A percentile compares a stretch with the other conserved stretches of the same genome.
These are phyloP conservation scores for Pissodes strobi DNA, from an alignment of 1,140 invertebrate genomes.

Conservation along the genomic window DNA sequence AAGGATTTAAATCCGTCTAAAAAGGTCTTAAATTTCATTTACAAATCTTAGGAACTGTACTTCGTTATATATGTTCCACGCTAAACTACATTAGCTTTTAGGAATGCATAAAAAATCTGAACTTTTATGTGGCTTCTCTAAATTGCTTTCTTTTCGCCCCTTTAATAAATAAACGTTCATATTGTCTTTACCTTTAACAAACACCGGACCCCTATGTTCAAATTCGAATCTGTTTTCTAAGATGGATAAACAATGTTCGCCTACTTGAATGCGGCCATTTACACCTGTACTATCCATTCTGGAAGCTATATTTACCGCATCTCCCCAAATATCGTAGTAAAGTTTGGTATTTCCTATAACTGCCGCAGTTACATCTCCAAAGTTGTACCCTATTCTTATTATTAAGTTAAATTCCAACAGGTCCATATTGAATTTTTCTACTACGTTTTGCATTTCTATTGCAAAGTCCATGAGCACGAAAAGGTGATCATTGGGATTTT, in stretches of 20 bases:
- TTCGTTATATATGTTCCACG: too few relatives aligned
- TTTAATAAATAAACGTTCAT: conserved; percentile 85
- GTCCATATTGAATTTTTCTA: conserved; percentile 87
- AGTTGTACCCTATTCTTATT: conserved; percentile 82
- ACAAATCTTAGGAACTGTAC: too few relatives aligned
- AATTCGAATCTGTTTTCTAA: conserved; percentile 74
- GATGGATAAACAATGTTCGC: conserved; percentile 70
- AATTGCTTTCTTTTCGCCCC: conserved; percentile 12
- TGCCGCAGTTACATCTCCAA: conserved; percentile 91
- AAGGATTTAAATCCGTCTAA: too few relatives aligned
- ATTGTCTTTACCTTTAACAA: conserved; percentile 94
- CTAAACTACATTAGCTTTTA: conserved; percentile 1
- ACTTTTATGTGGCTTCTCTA: neutral
- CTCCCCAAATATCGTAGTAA: conserved; percentile 98
- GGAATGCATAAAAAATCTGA: conserved; percentile 11
- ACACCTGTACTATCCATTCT: conserved; percentile 94
- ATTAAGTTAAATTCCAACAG: conserved; percentile 87
- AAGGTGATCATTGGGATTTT: conserved; percentile 76
- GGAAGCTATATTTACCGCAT: conserved; percentile 96
- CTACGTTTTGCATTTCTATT: conserved; percentile 81
- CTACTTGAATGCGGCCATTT: conserved; percentile 83
- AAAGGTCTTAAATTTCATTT: too few relatives aligned
- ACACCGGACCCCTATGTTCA: conserved; percentile 82
- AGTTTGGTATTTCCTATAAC: conserved; percentile 96
- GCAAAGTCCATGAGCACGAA: conserved; percentile 88